phyloP scores from a whole-genome alignment of 2,888 invertebrate species.

The Acleris sparsana region DNA sequence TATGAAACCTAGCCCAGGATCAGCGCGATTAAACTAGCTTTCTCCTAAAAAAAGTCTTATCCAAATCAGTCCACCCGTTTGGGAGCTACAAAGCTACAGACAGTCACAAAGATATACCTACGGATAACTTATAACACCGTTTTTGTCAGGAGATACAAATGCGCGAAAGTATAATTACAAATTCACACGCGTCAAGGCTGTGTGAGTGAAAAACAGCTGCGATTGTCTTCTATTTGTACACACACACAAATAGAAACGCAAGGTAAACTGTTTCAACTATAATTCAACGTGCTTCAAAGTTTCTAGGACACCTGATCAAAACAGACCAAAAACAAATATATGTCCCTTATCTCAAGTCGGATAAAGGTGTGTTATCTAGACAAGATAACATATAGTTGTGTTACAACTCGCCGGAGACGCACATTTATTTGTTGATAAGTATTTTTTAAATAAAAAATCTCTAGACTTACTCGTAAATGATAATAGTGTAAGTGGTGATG shows the following conservation, averaged over 20 bases:
- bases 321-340: slow-evolving; percentile 37
- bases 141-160: no score
- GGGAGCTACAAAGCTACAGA: no score
- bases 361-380: slow-evolving; percentile 40
- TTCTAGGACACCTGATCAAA: slow-evolving; percentile 43
- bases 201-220: background rate
- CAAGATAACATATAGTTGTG: slow-evolving; percentile 47
- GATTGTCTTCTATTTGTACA: background rate
- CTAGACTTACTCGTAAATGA: background rate
- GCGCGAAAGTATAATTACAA: background rate
- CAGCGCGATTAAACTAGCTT: no score
- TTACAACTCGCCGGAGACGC: slow-evolving; percentile 40
- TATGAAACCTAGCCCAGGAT: no score
- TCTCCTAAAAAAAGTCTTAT: no score
- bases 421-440: slow-evolving; percentile 33
- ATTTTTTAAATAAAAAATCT: background rate
- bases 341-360: slow-evolving; percentile 54
- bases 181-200: no score
- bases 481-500: background rate
- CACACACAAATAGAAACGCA: background rate
- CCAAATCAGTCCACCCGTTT: no score
- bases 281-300: slow-evolving; percentile 40
- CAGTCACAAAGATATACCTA: no score
- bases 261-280: no score
- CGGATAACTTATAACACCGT: no score